These are phyloP conservation scores for Parnassius apollo DNA, from an alignment of 2,888 invertebrate genomes.

Conservation along the genomic window DNA sequence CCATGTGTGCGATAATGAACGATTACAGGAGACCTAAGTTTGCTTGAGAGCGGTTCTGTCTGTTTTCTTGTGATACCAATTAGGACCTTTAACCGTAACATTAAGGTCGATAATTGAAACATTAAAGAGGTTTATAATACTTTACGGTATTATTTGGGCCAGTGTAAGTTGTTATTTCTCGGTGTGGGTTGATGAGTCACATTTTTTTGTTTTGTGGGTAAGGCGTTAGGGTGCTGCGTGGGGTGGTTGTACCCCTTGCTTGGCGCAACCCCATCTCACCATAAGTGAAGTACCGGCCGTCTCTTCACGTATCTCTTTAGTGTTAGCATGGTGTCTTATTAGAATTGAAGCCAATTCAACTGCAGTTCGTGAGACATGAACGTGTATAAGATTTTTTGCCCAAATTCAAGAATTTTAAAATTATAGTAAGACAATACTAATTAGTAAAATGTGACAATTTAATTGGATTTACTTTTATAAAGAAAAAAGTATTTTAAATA, in stretches of 20 bases:
- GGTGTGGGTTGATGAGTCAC: conserved; percentile 81
- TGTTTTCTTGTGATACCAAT: conserved; percentile 37
- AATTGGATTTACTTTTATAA: too few species aligned
- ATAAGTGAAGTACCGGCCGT: conserved; percentile 79
- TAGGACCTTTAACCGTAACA: conserved; percentile 54
- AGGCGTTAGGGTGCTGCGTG: conserved; percentile 75
- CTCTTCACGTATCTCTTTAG: conserved; percentile 77
- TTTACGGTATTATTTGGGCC: conserved; percentile 45
- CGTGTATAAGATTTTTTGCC: background rate
- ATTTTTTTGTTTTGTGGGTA: conserved; percentile 82
- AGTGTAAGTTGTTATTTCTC: conserved; percentile 62
- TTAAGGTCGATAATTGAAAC: conserved; percentile 66
- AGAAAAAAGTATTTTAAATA: too few species aligned
- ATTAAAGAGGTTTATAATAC: conserved; percentile 48
- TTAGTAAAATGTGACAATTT: too few species aligned
- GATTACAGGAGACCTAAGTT: conserved; percentile 75
- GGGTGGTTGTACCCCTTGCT: conserved; percentile 71
- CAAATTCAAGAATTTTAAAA: too few species aligned
- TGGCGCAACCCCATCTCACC: conserved; percentile 79
- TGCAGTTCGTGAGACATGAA: background rate
- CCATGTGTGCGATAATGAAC: conserved; percentile 78
- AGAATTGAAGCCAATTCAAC: conserved; percentile 47
- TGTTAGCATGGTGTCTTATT: conserved; percentile 60
- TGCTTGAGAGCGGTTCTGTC: conserved; percentile 60
- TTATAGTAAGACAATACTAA: too few species aligned